Base-by-base conservation (phyloP, 1,140 invertebrate genomes). In the Maniola jurtina region DNA sequence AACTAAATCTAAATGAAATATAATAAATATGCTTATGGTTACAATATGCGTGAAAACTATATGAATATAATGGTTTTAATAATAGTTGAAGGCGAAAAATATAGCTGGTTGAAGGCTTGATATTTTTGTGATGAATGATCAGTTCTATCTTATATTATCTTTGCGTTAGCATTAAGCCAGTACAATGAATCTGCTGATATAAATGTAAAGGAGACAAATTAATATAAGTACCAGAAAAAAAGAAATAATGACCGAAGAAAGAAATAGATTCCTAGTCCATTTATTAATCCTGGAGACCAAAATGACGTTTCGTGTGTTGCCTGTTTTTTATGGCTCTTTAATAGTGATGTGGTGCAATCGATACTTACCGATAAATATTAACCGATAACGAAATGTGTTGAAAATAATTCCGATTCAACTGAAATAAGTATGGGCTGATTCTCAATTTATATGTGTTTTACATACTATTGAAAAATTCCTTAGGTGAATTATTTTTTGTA, bases 1-100 rank as follows among this genome's bases (percentile, higher is more conserved):
- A 73, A 77, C 79, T 81, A 75, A 89, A 84, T 84, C 86, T 85
- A 88, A 87, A 84, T 81, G 80, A 84, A 84, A 76, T 75, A 76
- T 76, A 77, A 78, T 74, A 75, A 71, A 72, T 75, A 81, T 74
- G 74, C 69, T 76, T 75, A 74, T 66, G 66, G 68, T 71, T 69
- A 69, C 61, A 61, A 61, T 68, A 75, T 76, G 74, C 71, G 71
- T 76, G 70, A 77, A 75, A 67, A 78, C 76, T 81, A 80, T 78
- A 81, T 81, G 77, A 73, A 62, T 64, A 68, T 73, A 76, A 72
- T 63, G 57, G 54, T 35, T 67, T 70, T 61, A 64, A 72, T 69
- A 57, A 42, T 72, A 58, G 40, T 64, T 16, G 57, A 64, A 75
- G 69, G 71, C 73, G 70, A 67, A 66, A 67, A 71, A 54, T 34